Conservation (phyloP, 1,140 invertebrate species). For the Hypsibius dujardini region DNA sequence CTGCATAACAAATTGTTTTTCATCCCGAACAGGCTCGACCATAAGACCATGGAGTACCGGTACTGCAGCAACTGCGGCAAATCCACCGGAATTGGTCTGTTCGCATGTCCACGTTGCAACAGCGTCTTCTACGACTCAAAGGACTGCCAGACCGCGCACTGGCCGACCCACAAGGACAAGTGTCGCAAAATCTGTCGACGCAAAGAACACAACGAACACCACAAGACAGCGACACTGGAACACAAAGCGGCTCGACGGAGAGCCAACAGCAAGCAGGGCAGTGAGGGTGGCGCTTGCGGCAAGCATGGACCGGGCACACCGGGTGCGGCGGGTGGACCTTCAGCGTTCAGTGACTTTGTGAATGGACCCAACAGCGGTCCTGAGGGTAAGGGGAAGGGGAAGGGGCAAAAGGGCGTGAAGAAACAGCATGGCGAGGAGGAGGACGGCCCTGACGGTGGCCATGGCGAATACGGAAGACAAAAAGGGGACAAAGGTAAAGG, state of each 20-base stretch:
- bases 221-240: not conserved
- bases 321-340: not conserved
- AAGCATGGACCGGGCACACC: not conserved
- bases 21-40: not conserved
- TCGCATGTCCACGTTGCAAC: not conserved
- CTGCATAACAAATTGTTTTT: too few species aligned
- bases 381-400: too few species aligned
- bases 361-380: too few species aligned
- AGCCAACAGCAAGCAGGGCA: not conserved
- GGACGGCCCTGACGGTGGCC: too few species aligned
- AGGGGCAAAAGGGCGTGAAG: too few species aligned
- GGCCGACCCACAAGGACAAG: not conserved
- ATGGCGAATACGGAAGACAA: too few species aligned
- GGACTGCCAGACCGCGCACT: not conserved
- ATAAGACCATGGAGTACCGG: not conserved
- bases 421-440: too few species aligned
- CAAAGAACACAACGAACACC: not conserved
- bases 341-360: not conserved
- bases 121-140: conserved; percentile 1
- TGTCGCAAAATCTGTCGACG: not conserved
- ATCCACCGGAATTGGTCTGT: not conserved
- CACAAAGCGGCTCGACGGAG: not conserved
- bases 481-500: too few species aligned
- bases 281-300: not conserved
- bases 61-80: not conserved